Evolutionary conservation across 2,888 invertebrate genomes (phyloP).

Genomic region (Tribolium freemani): DNA sequence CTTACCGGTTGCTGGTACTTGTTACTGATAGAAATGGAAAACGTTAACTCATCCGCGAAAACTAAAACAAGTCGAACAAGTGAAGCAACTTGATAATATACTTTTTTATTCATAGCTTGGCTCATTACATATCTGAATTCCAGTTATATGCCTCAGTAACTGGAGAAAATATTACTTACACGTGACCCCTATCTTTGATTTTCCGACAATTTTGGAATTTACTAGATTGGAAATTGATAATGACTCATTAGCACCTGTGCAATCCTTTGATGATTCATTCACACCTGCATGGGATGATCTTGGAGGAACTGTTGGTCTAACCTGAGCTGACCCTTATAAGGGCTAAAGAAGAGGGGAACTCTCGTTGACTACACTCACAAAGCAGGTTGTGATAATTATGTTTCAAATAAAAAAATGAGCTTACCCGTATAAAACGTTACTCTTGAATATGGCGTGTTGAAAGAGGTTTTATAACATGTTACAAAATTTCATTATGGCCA

Average conservation of each 20-base stretch:
- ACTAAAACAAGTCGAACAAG: constrained; percentile 14
- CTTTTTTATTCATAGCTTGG: background rate
- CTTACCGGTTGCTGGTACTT: constrained; percentile 25
- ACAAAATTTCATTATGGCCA: constrained; percentile 23
- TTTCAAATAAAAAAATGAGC: constrained; percentile 22
- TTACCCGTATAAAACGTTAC: constrained; percentile 25
- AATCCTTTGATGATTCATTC: constrained; percentile 40
- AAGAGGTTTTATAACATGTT: constrained; percentile 5
- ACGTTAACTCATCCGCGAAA: constrained; percentile 24
- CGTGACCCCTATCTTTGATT: background rate
- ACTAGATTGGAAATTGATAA: constrained; percentile 3
- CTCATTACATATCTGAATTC: background rate
- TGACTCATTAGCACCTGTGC: constrained; percentile 43
- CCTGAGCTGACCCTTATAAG: constrained; percentile 36
- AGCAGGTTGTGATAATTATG: constrained; percentile 34
- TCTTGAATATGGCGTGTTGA: constrained; percentile 25
- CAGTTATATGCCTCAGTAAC: background rate
- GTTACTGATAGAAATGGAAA: constrained; percentile 24
- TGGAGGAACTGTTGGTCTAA: constrained; percentile 32
- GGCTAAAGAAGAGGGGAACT: constrained; percentile 29
- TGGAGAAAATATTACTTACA: background rate
- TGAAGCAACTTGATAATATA: constrained; percentile 2
- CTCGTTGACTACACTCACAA: constrained; percentile 26
- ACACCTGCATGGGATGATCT: constrained; percentile 42
- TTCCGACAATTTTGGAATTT: background rate